phyloP scores from a whole-genome alignment of 2,113 vertebrate species.

The Riparia riparia region DNA sequence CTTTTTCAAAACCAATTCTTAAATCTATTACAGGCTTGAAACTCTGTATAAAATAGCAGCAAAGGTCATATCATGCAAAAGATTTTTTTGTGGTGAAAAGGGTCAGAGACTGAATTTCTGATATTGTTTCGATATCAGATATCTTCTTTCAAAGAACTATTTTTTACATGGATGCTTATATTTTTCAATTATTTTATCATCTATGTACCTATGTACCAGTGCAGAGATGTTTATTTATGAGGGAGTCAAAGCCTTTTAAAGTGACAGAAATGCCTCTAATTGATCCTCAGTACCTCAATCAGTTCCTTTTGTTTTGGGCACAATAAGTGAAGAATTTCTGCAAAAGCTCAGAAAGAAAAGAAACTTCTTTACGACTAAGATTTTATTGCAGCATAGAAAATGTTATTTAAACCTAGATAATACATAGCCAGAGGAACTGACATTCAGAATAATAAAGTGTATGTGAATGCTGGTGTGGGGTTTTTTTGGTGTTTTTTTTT shows the following conservation, averaged over 20 bases:
- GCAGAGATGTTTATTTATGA: background rate
- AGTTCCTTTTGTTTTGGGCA: background rate
- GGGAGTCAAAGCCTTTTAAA: background rate
- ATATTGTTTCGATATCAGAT: background rate
- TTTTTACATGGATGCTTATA: background rate
- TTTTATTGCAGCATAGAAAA: background rate
- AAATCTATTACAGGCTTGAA: background rate
- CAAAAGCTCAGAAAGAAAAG: background rate
- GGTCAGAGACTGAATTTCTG: background rate
- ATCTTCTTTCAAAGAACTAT: background rate
- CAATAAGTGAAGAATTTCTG: background rate
- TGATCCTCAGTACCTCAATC: background rate
- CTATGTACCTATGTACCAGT: background rate
- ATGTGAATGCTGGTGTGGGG: background rate
- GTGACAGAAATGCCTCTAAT: background rate
- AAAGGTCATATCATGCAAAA: background rate
- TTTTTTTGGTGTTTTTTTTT: background rate
- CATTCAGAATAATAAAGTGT: background rate
- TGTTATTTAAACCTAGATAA: background rate
- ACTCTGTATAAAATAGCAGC: background rate
- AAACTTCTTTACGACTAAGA: background rate
- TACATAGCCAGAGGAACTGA: background rate
- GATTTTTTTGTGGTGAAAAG: fast-evolving
- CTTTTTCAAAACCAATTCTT: background rate
- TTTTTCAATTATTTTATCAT: background rate